Percentiles rank a stretch among this genome's conserved stretches.
phyloP scores from a whole-genome alignment of 1,140 invertebrate genomes.

The Dreissena polymorpha region DNA sequence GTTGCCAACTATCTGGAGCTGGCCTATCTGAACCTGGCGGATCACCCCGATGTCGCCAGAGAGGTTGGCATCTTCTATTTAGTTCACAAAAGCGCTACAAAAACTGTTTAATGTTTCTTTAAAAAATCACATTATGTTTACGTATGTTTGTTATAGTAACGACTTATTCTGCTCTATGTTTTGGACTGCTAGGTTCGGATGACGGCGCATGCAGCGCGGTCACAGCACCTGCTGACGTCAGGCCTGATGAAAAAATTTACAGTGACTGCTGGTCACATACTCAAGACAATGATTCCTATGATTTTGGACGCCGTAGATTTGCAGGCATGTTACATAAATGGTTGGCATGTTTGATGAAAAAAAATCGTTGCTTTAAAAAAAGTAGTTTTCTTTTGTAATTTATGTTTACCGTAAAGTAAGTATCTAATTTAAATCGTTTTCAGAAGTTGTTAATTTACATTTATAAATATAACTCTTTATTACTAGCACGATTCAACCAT shows the following conservation, averaged over 20 bases:
- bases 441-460: background rate
- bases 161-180: too few species aligned
- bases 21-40: constrained; percentile 6
- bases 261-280: constrained; percentile 5
- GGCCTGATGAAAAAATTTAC: constrained; percentile 18
- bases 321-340: background rate
- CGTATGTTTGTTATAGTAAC: too few species aligned
- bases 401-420: background rate
- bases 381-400: background rate
- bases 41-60: constrained; percentile 10
- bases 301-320: background rate
- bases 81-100: background rate
- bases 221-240: too few species aligned
- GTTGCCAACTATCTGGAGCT: constrained; percentile 8
- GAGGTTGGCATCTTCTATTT: background rate
- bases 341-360: background rate
- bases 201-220: too few species aligned
- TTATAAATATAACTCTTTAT: background rate
- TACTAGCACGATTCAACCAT: background rate
- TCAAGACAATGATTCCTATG: constrained; percentile 1
- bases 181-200: too few species aligned
- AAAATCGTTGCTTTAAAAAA: background rate
- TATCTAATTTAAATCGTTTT: background rate
- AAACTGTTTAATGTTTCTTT: too few species aligned
- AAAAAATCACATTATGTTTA: too few species aligned